Evolutionary conservation across 2,113 vertebrate genomes (phyloP).

Genomic region (Tympanuchus pallidicinctus): DNA sequence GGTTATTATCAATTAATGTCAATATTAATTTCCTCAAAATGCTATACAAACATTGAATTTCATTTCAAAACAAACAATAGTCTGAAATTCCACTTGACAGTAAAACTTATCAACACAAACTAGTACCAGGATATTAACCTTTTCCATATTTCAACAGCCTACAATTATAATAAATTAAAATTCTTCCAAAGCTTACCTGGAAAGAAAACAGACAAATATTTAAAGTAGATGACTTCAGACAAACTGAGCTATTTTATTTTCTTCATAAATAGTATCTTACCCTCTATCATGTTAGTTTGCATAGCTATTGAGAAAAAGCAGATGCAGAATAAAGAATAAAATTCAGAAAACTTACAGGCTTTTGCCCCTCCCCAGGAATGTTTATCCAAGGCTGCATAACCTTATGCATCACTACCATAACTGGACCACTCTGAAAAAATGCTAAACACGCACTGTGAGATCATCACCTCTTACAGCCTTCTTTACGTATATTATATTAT

Average conservation of each 20-base stretch:
- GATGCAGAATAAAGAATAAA: neutral
- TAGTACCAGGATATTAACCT: neutral
- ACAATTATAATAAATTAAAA: conserved; percentile 5
- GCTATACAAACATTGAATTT: neutral
- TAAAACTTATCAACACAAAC: neutral
- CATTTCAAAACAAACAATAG: neutral
- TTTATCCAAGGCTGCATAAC: neutral
- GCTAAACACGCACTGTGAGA: neutral
- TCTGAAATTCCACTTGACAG: neutral
- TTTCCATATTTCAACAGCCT: neutral
- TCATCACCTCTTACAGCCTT: neutral
- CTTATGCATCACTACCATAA: neutral
- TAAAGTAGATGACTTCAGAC: neutral
- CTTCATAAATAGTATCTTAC: neutral
- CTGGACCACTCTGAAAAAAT: neutral
- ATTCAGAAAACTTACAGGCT: neutral
- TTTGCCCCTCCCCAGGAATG: neutral
- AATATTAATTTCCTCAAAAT: conserved; percentile 15
- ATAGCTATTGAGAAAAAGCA: neutral
- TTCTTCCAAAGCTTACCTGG: neutral
- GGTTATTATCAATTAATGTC: neutral
- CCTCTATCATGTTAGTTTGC: neutral
- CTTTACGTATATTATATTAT: neutral
- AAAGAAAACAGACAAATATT: neutral
- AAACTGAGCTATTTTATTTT: neutral